Base-by-base conservation (phyloP, 2,113 vertebrate genomes). In the Salvelinus namaycush region DNA sequence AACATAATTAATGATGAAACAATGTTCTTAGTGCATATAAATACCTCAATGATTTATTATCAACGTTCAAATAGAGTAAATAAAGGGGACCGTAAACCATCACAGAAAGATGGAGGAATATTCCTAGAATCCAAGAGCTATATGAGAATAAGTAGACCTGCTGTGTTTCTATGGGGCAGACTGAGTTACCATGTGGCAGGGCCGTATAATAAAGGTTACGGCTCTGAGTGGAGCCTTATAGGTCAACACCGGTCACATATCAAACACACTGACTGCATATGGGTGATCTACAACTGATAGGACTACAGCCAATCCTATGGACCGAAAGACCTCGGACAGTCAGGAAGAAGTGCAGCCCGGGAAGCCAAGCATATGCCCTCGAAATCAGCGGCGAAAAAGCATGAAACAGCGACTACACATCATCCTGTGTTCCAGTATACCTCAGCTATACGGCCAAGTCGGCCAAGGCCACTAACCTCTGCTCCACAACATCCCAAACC, bases 211-310 rank as follows among this genome's bases (percentile, higher is more conserved):
- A 76, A 72, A 60, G 67, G 77, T 68, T 78, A 59, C 39, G 51
- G 71, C 49, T 72, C 26, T 39, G 72, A 54, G 73, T 29, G 29
- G 70, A 77, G 81, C 71, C 72, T 68, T 77, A 76, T 67, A 48
- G 74, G 68, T 78, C 68, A 74, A 62, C 39, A 31, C 22, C 70
- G 54, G 73, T 62, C 64, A 69, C 31, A 72, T 78, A 79, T 81
- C 65, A 72, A 49, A 68, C 69, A 31, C 22, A 70, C 29, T 59
- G 70, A 4, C 24, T 77, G 74, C 71, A 79, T 71, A 49, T 20
- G 71, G 65, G 59, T 66, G 65, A 81, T 83, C 70, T 74, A 73
- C 74, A 57, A 72, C 72, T 76, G 78, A 70, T 68, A 73, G 81
- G 39, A 68, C 66, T 68, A 60, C 22, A 77, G 73, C 72, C 73